Evolutionary conservation across 2,888 invertebrate genomes (phyloP).

Genomic region (Metopia argyrocephala): DNA sequence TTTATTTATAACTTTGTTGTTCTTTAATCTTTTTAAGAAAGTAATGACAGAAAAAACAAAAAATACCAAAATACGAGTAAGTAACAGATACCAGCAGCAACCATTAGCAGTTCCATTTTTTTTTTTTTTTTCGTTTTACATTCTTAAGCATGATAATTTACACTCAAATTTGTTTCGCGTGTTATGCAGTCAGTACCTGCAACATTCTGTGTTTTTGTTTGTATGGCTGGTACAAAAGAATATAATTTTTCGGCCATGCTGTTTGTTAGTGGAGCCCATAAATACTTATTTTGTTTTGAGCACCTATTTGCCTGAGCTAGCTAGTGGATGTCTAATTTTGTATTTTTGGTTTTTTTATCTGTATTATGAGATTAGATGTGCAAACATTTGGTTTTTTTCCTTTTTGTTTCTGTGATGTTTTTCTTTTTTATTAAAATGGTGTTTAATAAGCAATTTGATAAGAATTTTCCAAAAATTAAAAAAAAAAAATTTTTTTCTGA

Average conservation of each 20-base stretch:
- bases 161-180: neutral
- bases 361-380: constrained; percentile 19
- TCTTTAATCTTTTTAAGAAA: neutral
- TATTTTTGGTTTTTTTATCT: constrained; percentile 9
- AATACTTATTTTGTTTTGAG: too few relatives aligned
- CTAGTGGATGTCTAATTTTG: constrained; percentile 19
- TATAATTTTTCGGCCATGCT: neutral
- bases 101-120: neutral
- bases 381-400: constrained; percentile 23
- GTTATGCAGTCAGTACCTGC: constrained; percentile 24
- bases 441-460: constrained; percentile 37
- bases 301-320: neutral
- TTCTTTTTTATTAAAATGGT: constrained; percentile 10
- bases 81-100: too few relatives aligned
- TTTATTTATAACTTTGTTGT: neutral
- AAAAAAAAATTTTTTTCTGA: neutral
- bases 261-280: too few relatives aligned
- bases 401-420: too few relatives aligned
- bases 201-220: neutral
- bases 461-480: neutral
- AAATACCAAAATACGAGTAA: too few relatives aligned
- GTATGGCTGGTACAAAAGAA: neutral
- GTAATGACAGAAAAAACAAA: neutral
- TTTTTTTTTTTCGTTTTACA: neutral
- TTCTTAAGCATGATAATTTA: neutral